Base-by-base conservation (phyloP, 2,113 vertebrate species). In the Ammodytes dubius region DNA sequence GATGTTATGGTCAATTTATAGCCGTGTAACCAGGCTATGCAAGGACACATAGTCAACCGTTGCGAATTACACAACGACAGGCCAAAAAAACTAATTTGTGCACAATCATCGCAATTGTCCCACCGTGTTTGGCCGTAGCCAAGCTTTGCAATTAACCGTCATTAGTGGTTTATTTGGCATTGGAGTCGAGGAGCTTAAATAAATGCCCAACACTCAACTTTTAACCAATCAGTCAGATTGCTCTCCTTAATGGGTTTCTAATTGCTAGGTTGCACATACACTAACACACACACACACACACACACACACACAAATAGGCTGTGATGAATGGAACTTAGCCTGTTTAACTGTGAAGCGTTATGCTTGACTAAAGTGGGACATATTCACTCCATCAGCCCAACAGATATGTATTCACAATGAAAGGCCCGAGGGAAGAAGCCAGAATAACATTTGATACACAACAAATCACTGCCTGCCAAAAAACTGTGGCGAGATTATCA, bases 321-420 rank as follows among this genome's bases (percentile, higher is more conserved):
- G 43, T 0, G 7, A 72, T 45, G 27, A 27, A 27, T 27, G 71
- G 76, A 75, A 63, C 54, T 35, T 72, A 43, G 53, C 53, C 64
- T 49, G 74, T 77, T 64, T 6, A 49, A 77, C 11, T 3, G 53
- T 46, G 50, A 76, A 77, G 50, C 60, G 27, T 11, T 42, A 49
- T 67, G 67, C 64, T 85, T 79, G 81, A 83, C 74, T 79, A 7
- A 81, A 84, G 76, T 49, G 61, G n/a, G 84, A 63, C 82, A 76
- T 43, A 70, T 75, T 85, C n/a, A 46, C 61, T 70, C 70, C 80
- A 83, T 87, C 66, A 70, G 68, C 70, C 83, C 75, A 49, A 61
- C 65, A 81, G 67, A 70, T 88, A 88, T 91, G 77, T 81, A 89
- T 89, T 90, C 74, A 79, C 70, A 67, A 65, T 75, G 78, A 87